Evolutionary conservation across 2,797 vertebrate species (phyloP).

Genomic region (Malurus leucopterus): DNA sequence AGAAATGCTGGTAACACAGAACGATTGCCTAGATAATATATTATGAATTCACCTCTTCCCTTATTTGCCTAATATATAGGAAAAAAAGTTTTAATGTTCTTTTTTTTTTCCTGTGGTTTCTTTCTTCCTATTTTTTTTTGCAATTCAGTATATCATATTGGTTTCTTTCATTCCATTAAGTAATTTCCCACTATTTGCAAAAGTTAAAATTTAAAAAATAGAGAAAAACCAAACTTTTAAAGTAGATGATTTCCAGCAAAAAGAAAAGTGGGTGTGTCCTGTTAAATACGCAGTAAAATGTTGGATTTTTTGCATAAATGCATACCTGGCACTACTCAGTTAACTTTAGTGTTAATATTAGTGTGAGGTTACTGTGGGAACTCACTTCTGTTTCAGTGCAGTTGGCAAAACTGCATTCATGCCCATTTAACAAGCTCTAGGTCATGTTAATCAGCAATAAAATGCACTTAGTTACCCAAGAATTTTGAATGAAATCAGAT

Average conservation of each 20-base stretch:
- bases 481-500: neutral
- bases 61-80: neutral
- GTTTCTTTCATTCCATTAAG: neutral
- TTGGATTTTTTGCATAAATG: neutral
- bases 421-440: neutral
- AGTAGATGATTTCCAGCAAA: neutral
- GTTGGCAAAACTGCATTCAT: neutral
- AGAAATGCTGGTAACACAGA: neutral
- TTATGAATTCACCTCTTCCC: neutral
- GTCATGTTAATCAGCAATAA: neutral
- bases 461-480: neutral
- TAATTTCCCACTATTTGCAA: neutral
- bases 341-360: neutral
- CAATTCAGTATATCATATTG: neutral
- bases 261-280: neutral
- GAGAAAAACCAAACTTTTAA: neutral
- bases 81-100: neutral
- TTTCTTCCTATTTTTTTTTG: neutral
- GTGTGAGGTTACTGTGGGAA: neutral
- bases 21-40: neutral
- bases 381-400: neutral
- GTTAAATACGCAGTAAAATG: neutral
- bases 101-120: neutral
- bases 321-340: neutral
- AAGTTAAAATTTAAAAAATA: neutral